Evolutionary conservation across 2,888 invertebrate species (phyloP), one percentile per base, ranked within the genome.

Genomic region (Papilio gigon): DNA sequence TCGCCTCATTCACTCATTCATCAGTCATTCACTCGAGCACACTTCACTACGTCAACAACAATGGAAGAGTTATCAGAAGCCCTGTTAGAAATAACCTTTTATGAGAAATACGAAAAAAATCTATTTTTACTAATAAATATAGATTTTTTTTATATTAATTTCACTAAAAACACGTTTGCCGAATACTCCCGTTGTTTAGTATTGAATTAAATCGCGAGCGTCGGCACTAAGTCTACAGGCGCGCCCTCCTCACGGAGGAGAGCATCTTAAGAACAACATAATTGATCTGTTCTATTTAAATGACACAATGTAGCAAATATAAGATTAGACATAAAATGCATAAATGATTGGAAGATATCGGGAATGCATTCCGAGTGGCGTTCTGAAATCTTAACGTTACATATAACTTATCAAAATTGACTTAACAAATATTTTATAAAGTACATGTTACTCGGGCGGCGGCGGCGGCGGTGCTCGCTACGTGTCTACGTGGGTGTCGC

Each of bases 21-120:
- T 72, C 75, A 78, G 79, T 75, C 76, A 77, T 77, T 12, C 40
- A 27, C 47, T 50, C 40, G 9, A 47, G n/a, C 63, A 63, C 33
- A 40, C 61, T n/a, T 37, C 61, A 70, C 79, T 78, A 80, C 80
- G 80, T 82, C 79, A 84, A 84, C 82, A 89, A 88, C 83, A 88
- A 86, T 89, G 89, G 89, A 90, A 90, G 89, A 88, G 77, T 84
- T 81, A 75, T 85, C 78, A 87, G 89, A 89, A 90, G 87, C 85
- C 84, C 87, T 81, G 80, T 82, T 78, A 83, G 70, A 78, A 71
- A 73, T 74, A 76, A 79, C 77, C 73, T 77, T 76, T 72, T n/a
- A 78, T 67, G 30, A 82, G 81, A 82, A 76, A 77, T 81, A 80
- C 76, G 78, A 70, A 73, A 71, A 72, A 73, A n/a, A n/a, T n/a